Base-by-base conservation (phyloP, 2,113 vertebrate genomes). In the Perca schrenkii region DNA sequence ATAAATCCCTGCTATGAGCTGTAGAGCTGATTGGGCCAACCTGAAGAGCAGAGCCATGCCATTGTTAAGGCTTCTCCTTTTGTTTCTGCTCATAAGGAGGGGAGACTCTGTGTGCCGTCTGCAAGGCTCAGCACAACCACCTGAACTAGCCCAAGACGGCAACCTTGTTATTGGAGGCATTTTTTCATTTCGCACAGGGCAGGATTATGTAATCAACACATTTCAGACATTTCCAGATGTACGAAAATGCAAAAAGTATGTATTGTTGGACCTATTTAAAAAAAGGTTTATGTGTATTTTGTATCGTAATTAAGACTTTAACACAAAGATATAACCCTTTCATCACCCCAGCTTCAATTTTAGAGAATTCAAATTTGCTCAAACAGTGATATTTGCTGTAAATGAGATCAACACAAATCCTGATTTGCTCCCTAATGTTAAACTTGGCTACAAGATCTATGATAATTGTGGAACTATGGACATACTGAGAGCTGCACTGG, bases 291-390 rank as follows among this genome's bases (percentile, higher is more conserved):
- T 66, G 8, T 62, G 31, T 72, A 40, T n/a, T 63, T 71, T 74
- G 6, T 19, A 5, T 40, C 83, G n/a, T 11, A 53, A 75, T 69
- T 69, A 10, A 62, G 15, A 36, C 8, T 19, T 43, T 43, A 61
- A 77, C 14, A 68, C 15, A 16, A n/a, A 13, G 0, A 28, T 80
- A 12, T 28, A 21, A 79, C 16, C 74, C 1, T 71, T 21, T 60
- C 0, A 53, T 28, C 15, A 67, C 36, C 56, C 19, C 74, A 96
- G 95, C 79, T 94, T 96, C 67, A 94, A 94, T 89, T 93, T 94
- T 46, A 93, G 94, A 87, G 94, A 95, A 89, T 95, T 96, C 49
- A 88, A 94, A 88, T 96, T 96, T 91, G 94, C 95, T 83, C 90
- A 94, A 65, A 77, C 92, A 8, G 86, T 95, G 90, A 95, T 96